phyloP scores from a whole-genome alignment of 2,113 vertebrate species.

The Heterocephalus glaber region DNA sequence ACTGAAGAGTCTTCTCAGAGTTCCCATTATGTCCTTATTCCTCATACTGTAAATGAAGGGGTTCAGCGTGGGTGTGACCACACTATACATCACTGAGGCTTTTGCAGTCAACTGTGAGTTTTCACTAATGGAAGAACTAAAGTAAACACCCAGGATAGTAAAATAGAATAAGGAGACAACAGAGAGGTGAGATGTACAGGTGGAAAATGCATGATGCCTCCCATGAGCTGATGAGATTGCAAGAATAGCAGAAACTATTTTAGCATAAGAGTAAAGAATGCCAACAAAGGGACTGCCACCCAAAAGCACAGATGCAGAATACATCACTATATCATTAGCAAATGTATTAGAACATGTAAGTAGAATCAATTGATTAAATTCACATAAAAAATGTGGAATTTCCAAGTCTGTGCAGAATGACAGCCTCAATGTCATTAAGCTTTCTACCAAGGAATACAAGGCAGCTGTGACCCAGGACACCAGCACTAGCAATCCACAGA shows the following conservation, averaged over 20 bases:
- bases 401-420: not conserved
- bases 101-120: too few relatives aligned
- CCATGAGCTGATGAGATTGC: too few relatives aligned
- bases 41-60: too few relatives aligned
- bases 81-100: too few relatives aligned
- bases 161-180: too few relatives aligned
- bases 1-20: not conserved
- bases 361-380: not conserved
- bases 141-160: too few relatives aligned
- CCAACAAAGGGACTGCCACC: not conserved
- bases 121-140: too few relatives aligned
- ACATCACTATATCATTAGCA: not conserved
- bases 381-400: slow-evolving; percentile 42
- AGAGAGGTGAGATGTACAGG: too few relatives aligned
- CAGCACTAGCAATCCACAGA: too few relatives aligned
- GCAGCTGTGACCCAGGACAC: not conserved
- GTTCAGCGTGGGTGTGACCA: too few relatives aligned
- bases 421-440: not conserved
- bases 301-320: not conserved
- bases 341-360: not conserved
- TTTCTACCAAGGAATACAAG: not conserved
- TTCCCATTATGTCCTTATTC: not conserved
- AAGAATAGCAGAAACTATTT: not conserved
- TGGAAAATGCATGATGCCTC: too few relatives aligned
- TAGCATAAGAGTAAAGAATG: not conserved